Evolutionary conservation across 2,888 invertebrate species (phyloP), one percentile per base, ranked within the genome.

Genomic region (Agriotes lineatus): DNA sequence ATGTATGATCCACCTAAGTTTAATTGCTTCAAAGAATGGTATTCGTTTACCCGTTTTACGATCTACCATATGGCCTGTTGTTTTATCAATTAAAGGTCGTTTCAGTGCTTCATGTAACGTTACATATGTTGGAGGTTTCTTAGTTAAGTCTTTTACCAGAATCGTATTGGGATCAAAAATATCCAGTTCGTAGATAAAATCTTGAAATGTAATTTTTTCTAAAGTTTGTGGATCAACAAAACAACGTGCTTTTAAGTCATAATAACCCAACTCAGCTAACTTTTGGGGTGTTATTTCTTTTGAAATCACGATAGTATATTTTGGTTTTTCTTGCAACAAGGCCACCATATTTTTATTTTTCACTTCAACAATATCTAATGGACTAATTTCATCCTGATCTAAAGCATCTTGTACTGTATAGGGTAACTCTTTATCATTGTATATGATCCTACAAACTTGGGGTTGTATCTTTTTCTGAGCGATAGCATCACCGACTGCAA

Each of bases 21-120:
- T 90, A 33, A 95, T 88, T 67, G 96, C 96, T 80, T 95, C 92
- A 80, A 95, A 91, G 84, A 96, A 95, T 10, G 93, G 89, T 62
- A 96, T 91, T 52, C 92, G 90, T 81, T 93, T 92, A 5, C 96
- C 95, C 0, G 93, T 93, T 83, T 91, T 92, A 0, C 94, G 93
- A 84, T 96, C 93, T 0, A 95, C 93, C 91, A 97, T 93, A 78
- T 94, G 91, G 3, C 96, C 96, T 1, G 91, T 89, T 72, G 90
- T 89, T 79, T 91, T 90, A 78, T 96, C 95, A 60, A 97, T 89
- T 10, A 96, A 84, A 0, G 93, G 93, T 70, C 90, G 88, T 73
- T 92, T 90, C 20, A 96, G 87, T 0, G 96, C 96, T 82, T 92
- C 90, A 60, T 92, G 89, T 48, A 97, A 86, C 0, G 93, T 88